Percentiles rank a stretch among this genome's conserved stretches.
phyloP scores from a whole-genome alignment of 2,888 invertebrate species.

The Sarcophaga subvicina region DNA sequence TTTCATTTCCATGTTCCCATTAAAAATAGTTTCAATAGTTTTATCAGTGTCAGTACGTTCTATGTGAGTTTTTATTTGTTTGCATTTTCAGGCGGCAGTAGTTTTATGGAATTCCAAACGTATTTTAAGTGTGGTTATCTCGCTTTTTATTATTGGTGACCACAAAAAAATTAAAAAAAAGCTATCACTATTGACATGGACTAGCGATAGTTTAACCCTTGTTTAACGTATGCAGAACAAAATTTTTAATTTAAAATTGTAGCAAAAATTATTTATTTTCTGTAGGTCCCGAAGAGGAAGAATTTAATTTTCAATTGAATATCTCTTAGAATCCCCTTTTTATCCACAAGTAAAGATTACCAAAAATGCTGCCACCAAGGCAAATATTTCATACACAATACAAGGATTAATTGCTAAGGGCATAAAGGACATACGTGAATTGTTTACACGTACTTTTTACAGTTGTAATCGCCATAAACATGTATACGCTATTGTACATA shows the following conservation, averaged over 20 bases:
- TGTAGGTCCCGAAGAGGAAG: too few relatives aligned
- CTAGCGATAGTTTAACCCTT: conserved; percentile 15
- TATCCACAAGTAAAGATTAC: too few relatives aligned
- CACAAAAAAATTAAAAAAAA: background rate
- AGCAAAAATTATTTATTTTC: background rate
- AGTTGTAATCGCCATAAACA: too few relatives aligned
- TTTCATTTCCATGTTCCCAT: background rate
- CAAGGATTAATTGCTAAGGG: too few relatives aligned
- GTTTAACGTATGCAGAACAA: background rate
- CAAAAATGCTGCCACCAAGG: too few relatives aligned
- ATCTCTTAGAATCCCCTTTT: too few relatives aligned
- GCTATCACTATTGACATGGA: background rate
- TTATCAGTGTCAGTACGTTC: conserved; percentile 9
- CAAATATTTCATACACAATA: too few relatives aligned
- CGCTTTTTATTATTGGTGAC: background rate
- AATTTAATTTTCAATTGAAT: too few relatives aligned
- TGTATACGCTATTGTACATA: too few relatives aligned
- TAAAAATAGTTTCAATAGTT: conserved; percentile 9
- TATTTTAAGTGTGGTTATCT: conserved; percentile 16
- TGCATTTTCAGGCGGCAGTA: background rate
- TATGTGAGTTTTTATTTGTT: background rate
- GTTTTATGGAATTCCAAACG: background rate
- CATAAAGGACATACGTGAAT: too few relatives aligned
- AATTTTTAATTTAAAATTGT: background rate
- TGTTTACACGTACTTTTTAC: too few relatives aligned